Evolutionary conservation across 2,113 vertebrate genomes (phyloP), one percentile per base, ranked within the genome.

Genomic region (Myrmecophaga tridactyla): DNA sequence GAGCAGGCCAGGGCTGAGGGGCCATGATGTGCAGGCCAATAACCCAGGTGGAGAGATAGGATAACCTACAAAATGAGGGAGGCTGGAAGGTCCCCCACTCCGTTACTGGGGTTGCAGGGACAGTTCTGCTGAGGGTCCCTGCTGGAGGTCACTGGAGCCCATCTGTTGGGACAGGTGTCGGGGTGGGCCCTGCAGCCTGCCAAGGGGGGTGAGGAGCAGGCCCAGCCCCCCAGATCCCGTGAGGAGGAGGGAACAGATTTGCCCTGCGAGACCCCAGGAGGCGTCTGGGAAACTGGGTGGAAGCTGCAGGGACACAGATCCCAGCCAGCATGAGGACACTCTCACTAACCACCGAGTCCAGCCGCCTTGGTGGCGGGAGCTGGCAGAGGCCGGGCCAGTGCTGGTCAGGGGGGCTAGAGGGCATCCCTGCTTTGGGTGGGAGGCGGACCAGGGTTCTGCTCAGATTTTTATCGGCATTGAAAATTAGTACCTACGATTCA

Each of bases 261-360:
- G 73, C 18, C 34, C 80, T 29, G 2, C 12, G 41, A 73, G 29
- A 1, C 77, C 65, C 21, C 13, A 10, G n/a, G 65, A 83, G n/a
- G 63, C 43, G 34, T 58, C 46, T 34, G 21, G 76, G n/a, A 43
- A 41, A 70, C 34, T 27, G 48, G 8, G 15, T 11, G 15, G n/a
- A 73, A 85, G 58, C 34, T 58, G 48, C 7, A 0, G 56, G 51
- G 76, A 25, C 56, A 70, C 29, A 75, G 48, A 72, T 15, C 20
- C 56, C n/a, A 53, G 8, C 12, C 0, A 0, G 29, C 12, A 5
- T 8, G 4, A 7, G 4, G 21, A 89, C 41, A 21, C 31, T 7
- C 51, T 60, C 34, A 25, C 31, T n/a, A 39, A 51, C 29, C 46
- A 10, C 43, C n/a, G 6, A 23, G 39, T 39, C 86, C 1, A 8